Evolutionary conservation across 2,113 vertebrate genomes (phyloP).

Genomic region (Erinaceus europaeus): DNA sequence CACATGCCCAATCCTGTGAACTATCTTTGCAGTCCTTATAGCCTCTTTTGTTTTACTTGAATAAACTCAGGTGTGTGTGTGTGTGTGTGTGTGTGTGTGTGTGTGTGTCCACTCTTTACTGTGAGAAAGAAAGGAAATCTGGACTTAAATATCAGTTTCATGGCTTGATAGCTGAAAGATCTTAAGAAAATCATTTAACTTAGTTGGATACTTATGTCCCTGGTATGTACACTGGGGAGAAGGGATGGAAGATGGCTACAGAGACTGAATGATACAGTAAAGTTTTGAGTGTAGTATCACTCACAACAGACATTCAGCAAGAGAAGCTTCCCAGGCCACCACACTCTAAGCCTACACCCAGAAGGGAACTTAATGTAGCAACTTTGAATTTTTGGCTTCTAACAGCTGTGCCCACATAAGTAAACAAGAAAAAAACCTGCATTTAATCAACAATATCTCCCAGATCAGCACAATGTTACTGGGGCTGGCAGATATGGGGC

Average conservation of each 20-base stretch:
- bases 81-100: too few relatives aligned
- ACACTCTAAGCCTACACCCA: background rate
- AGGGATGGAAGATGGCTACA: background rate
- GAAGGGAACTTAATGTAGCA: background rate
- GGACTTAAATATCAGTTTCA: background rate
- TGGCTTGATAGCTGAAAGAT: background rate
- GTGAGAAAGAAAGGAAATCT: background rate
- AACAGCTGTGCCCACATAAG: background rate
- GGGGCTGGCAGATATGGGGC: background rate
- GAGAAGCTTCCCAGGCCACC: background rate
- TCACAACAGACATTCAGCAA: background rate
- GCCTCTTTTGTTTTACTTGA: too few relatives aligned
- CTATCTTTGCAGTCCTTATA: too few relatives aligned
- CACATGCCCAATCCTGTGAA: too few relatives aligned
- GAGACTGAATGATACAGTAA: background rate
- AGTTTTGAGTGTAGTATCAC: background rate
- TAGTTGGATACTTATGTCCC: background rate
- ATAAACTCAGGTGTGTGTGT: too few relatives aligned
- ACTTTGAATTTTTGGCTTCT: background rate
- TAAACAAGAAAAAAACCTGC: background rate
- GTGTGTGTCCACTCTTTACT: too few relatives aligned
- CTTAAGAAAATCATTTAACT: background rate
- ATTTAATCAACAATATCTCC: slow-evolving; percentile 13
- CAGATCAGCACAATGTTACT: background rate
- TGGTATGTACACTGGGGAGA: background rate